Evolutionary conservation across 2,888 invertebrate species (phyloP), one percentile per base, ranked within the genome.

Genomic region (Ganaspis brasiliensis): DNA sequence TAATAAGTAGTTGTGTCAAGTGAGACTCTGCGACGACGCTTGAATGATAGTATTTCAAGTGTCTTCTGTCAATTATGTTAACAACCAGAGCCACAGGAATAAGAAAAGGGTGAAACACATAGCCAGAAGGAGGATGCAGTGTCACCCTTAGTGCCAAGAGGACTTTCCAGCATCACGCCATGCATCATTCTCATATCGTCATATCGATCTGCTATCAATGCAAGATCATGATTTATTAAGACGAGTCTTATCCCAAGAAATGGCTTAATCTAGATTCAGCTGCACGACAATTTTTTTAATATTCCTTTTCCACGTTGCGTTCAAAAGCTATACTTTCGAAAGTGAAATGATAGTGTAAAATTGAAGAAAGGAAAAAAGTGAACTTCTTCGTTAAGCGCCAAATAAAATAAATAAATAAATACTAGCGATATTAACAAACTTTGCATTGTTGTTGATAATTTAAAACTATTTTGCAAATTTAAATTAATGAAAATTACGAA

Each of bases 1-100:
- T 86, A 85, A 86, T 86, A 86, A 86, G 83, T 82, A 78, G 85
- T 83, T 84, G 75, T 81, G 83, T 84, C 84, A 84, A 83, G 78
- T 73, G 74, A 55, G 56, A 77, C 75, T 56, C 77, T 75, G 74
- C 73, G 81, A 80, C 78, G 72, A 26, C 31, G 77, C 73, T 40
- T 74, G 80, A 83, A 83, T 81, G 83, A 86, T 86, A 83, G 83
- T 82, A 79, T 78, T 83, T 80, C 76, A 79, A 67, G 74, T 72
- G 59, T 76, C 77, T 80, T 76, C 82, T 72, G 82, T 85, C 85
- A 86, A 86, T 85, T 84, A 86, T 83, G 81, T 75, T 78, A 79
- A 83, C 72, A 55, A 37, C 31, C 52, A 19, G 31, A 31, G 55
- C 19, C 26, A 31, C 12, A 37, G 35, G 52, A 70, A 37, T 19